Base-by-base conservation (phyloP, 2,113 vertebrate species). In the Meriones unguiculatus region DNA sequence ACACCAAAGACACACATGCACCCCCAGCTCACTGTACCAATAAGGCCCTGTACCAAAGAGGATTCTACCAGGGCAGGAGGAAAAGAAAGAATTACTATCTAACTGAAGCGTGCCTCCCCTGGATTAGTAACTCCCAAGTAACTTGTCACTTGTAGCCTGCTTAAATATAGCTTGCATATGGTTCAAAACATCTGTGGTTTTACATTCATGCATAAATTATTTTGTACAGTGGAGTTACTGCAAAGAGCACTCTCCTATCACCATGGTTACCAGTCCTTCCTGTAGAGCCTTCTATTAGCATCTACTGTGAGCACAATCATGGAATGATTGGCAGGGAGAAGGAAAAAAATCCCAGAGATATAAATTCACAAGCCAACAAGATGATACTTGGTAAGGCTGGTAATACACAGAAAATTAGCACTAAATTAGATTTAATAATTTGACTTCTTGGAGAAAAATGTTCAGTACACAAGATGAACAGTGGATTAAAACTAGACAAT, bases 141-240 rank as follows among this genome's bases (percentile, higher is more conserved):
- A 96, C 91, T 98, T 97, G 93, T 97, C 95, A 91, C 84, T 97
- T 97, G 1, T 80, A 92, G 96, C 89, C 0, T 92, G 38, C 11
- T 92, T 91, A 98, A 20, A 28, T 97, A 97, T 97, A 98, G 96
- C 89, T 92, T 96, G 92, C 98, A 98, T 98, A 98, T 97, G 97
- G 96, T 77, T 96, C 46, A 95, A 97, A 97, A 98, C 98, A 98
- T 64, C 90, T 95, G 73, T 75, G 97, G 92, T 97, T 98, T 97
- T 96, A 97, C 93, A 97, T 97, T 95, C 97, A 94, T 85, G 92
- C 95, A 98, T 98, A 98, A 96, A 98, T 98, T 97, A 98, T 96
- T 95, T 91, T 93, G 87, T 97, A 97, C 97, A 97, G 96, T 98
- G 84, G 94, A 97, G 89, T 91, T 96, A 90, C 4, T 96, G 94